phyloP scores from a whole-genome alignment of 2,888 invertebrate species.

The Gibbula magus region DNA sequence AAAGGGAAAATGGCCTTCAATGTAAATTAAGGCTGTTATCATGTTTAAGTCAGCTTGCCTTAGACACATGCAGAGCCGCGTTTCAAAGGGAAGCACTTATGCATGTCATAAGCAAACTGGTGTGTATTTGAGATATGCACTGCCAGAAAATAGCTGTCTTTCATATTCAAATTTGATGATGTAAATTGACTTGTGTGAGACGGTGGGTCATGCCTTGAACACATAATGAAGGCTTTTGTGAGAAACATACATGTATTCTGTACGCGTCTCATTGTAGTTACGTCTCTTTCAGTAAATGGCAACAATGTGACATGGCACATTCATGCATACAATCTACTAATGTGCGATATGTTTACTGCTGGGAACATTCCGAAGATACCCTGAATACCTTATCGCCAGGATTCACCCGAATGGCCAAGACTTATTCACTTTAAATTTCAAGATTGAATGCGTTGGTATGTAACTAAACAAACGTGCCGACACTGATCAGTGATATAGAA shows the following conservation, averaged over 20 bases:
- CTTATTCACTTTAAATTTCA: too few relatives aligned
- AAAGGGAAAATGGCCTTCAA: too few relatives aligned
- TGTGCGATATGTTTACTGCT: neutral
- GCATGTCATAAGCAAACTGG: neutral
- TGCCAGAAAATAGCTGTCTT: neutral
- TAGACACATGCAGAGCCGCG: too few relatives aligned
- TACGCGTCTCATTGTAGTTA: neutral
- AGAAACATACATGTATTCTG: neutral
- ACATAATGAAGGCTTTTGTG: neutral
- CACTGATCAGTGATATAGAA: too few relatives aligned
- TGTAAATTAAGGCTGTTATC: too few relatives aligned
- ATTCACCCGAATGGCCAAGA: too few relatives aligned
- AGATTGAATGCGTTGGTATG: too few relatives aligned
- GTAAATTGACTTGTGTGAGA: neutral
- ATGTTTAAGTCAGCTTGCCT: too few relatives aligned
- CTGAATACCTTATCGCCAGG: neutral
- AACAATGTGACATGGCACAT: neutral
- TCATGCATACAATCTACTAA: neutral
- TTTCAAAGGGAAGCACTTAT: neutral
- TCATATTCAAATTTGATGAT: neutral
- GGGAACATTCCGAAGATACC: neutral
- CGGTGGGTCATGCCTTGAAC: neutral
- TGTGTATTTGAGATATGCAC: neutral
- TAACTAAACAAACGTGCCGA: too few relatives aligned
- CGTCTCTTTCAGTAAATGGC: neutral